These are phyloP conservation scores for Chrysotoxum bicinctum DNA, from an alignment of 2,888 invertebrate genomes.

Conservation along the genomic window DNA sequence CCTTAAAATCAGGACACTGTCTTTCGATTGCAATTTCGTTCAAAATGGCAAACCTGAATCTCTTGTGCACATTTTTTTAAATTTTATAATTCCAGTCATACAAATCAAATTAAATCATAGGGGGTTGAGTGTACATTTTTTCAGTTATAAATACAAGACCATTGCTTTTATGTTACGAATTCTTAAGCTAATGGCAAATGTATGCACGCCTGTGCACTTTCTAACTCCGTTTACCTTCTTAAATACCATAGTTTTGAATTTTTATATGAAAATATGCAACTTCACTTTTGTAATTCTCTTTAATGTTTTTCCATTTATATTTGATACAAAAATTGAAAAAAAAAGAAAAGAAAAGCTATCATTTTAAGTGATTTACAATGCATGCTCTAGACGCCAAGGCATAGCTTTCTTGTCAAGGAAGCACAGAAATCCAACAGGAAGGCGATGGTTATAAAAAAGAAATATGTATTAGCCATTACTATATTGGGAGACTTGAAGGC, in stretches of 20 bases:
- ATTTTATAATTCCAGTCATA: not conserved
- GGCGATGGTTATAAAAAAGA: slow-evolving; percentile 80
- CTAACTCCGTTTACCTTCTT: no score
- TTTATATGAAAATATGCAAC: not conserved
- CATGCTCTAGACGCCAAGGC: slow-evolving; percentile 40
- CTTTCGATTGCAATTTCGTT: slow-evolving; percentile 15
- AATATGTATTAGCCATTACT: slow-evolving; percentile 80
- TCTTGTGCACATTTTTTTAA: not conserved
- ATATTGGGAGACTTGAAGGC: slow-evolving; percentile 80
- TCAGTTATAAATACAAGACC: not conserved
- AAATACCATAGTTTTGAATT: not conserved
- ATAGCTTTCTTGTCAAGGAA: slow-evolving; percentile 19
- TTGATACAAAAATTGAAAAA: not conserved
- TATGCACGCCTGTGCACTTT: no score
- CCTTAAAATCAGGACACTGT: not conserved
- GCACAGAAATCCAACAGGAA: slow-evolving; percentile 73
- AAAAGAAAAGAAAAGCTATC: not conserved
- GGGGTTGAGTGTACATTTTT: not conserved
- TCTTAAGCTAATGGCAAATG: no score
- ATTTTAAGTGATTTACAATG: slow-evolving; percentile 40
- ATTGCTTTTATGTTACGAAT: no score
- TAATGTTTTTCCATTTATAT: not conserved
- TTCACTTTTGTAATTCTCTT: not conserved
- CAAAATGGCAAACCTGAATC: not conserved
- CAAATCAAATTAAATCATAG: not conserved